A percentile compares a stretch with the other conserved stretches of the same genome.
Conservation (phyloP, 2,113 vertebrate genomes). For the Oncorhynchus keta region DNA sequence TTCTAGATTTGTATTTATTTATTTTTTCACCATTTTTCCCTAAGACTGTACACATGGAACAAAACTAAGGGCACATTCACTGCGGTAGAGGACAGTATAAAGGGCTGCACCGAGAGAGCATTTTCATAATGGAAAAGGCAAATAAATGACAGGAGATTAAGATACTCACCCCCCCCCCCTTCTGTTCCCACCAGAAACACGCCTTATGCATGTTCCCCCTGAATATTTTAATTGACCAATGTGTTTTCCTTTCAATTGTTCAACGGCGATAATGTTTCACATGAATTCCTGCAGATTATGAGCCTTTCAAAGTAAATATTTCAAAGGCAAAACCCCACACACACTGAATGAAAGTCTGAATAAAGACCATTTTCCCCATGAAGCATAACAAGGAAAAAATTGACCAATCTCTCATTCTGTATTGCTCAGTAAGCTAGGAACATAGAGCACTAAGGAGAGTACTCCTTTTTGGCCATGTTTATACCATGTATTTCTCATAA, state of each 20-base stretch:
- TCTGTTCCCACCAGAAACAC: conserved; percentile 21
- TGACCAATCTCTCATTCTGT: neutral
- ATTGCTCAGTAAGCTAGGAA: neutral
- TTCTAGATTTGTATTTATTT: no score
- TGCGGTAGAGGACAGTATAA: conserved; percentile 40
- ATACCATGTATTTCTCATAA: neutral
- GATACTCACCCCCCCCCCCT: conserved; percentile 2
- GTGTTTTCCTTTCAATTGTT: conserved; percentile 40
- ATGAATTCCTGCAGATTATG: conserved; percentile 30
- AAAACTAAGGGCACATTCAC: conserved; percentile 25
- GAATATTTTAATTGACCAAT: conserved; percentile 50
- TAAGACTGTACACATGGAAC: no score
- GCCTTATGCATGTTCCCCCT: conserved; percentile 39
- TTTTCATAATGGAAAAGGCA: conserved; percentile 23
- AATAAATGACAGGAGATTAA: conserved; percentile 46
- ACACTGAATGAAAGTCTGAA: conserved; percentile 1
- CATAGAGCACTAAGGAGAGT: no score
- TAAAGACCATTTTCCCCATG: neutral
- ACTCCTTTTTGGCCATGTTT: neutral
- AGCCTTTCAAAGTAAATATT: conserved; percentile 14
- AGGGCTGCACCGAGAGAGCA: conserved; percentile 7
- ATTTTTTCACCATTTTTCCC: no score
- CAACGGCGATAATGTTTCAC: conserved; percentile 22
- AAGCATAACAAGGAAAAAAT: neutral
- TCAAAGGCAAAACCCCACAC: conserved; percentile 15